Evolutionary conservation across 2,888 invertebrate genomes (phyloP), one percentile per base, ranked within the genome.

Genomic region (Sialis fuliginosa): DNA sequence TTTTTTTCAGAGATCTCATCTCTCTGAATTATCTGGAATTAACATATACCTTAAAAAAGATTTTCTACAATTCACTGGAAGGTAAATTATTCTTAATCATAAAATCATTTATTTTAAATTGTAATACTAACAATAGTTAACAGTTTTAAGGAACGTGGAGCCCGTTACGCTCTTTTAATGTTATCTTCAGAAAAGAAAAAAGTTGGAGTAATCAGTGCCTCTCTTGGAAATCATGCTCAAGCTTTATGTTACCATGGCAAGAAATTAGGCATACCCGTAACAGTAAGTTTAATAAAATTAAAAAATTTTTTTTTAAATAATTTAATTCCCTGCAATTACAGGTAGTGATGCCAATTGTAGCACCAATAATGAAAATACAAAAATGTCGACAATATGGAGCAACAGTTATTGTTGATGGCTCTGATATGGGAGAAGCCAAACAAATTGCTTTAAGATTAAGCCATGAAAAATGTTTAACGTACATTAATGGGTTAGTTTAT

Each of bases 311-410:
- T 34, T 35, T 3, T 3, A 35, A 35, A 35, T 35, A n/a, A 37
- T 37, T 37, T 5, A 10, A 10, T 7, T 37, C 2, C 2, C 12
- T 8, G 22, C 22, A 22, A 22, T 37, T 10, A 37, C 7, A 37
- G 37, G 45, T 96, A 5, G 87, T 96, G n/a, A 95, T 96, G 95
- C 95, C 95, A 0, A 78, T 79, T 39, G 79, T 89, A 1, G 95
- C 95, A 0, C 93, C 95, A 0, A 85, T 96, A 48, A 95, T 95
- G 91, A 96, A 95, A 68, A 83, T 95, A 44, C 81, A 88, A 58
- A 81, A 84, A 51, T 95, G 95, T 60, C 75, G 79, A 46, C 80
- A 81, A 45, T 86, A 78, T 60, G 85, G 87, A 6, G 93, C 95
- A 1, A 77, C 77, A 43, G 90, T 95, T 6, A 75, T 95, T 30